These are phyloP conservation scores for Phrynosoma blainvillii DNA, from an alignment of 2,113 vertebrate genomes.

Conservation along the genomic window DNA sequence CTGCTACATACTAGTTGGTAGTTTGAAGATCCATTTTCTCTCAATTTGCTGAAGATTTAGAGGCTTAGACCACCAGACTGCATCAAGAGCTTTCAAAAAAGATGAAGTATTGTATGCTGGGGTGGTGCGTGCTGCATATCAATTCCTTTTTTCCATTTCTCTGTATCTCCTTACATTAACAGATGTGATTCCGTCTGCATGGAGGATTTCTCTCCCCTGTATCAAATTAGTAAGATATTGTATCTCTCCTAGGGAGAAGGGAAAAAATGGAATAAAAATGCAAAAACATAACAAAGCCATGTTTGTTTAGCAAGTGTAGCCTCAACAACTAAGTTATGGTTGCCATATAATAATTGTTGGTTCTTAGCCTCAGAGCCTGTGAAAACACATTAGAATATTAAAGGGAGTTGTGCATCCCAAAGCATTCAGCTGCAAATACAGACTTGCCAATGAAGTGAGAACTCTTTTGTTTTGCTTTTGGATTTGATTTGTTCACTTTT, in stretches of 20 bases:
- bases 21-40: slow-evolving; percentile 29
- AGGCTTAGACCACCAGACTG: slow-evolving; percentile 20
- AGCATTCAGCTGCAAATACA: slow-evolving; percentile 23
- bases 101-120: slow-evolving; percentile 41
- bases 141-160: slow-evolving; percentile 43
- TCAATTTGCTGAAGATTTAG: neutral
- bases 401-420: slow-evolving; percentile 24
- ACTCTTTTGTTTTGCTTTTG: neutral
- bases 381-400: slow-evolving; percentile 20
- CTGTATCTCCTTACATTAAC: slow-evolving; percentile 40
- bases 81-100: slow-evolving; percentile 39
- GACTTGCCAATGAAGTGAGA: neutral
- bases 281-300: neutral
- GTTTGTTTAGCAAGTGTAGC: neutral
- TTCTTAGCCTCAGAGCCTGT: slow-evolving; percentile 7
- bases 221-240: slow-evolving; percentile 19
- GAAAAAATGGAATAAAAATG: slow-evolving; percentile 4
- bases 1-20: neutral
- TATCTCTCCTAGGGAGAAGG: slow-evolving; percentile 22
- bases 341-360: neutral
- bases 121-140: slow-evolving; percentile 35
- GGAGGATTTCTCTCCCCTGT: slow-evolving; percentile 11
- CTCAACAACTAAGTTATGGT: slow-evolving; percentile 1
- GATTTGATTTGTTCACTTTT: neutral
- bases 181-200: slow-evolving; percentile 41